Conservation (phyloP, 2,797 vertebrate genomes). For the Oophaga sylvatica region DNA sequence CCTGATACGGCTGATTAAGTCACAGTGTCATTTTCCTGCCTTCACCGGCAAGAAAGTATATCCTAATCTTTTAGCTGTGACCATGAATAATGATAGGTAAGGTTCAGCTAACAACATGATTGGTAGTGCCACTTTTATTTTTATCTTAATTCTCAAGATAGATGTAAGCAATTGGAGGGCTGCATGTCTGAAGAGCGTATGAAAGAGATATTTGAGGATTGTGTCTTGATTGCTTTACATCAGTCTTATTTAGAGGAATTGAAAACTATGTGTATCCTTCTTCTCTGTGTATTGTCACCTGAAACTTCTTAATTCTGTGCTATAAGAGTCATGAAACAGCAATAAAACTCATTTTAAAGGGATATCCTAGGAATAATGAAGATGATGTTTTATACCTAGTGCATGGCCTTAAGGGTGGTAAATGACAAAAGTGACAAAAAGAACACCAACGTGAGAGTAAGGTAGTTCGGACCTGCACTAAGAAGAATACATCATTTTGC, state of each 20-base stretch:
- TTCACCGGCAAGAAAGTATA: slow-evolving; percentile 64
- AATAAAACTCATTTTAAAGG: not conserved
- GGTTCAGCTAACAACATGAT: slow-evolving; percentile 60
- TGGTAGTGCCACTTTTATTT: slow-evolving; percentile 59
- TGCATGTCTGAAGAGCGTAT: slow-evolving; percentile 14
- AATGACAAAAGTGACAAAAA: not conserved
- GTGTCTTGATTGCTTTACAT: slow-evolving; percentile 48
- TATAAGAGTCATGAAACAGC: not conserved
- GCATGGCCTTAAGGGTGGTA: not conserved
- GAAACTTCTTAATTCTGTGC: slow-evolving; percentile 25
- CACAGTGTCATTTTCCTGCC: slow-evolving; percentile 57
- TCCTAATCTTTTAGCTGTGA: slow-evolving; percentile 59
- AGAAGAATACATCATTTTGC: not conserved
- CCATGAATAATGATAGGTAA: slow-evolving; percentile 60
- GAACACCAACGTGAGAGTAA: not conserved
- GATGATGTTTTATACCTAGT: not conserved
- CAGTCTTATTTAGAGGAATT: slow-evolving; percentile 50
- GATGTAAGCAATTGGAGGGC: slow-evolving; percentile 56
- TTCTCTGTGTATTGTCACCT: not conserved
- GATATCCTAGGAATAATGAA: not conserved
- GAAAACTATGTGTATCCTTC: slow-evolving; percentile 15
- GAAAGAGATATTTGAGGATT: slow-evolving; percentile 37
- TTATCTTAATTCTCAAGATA: slow-evolving; percentile 58
- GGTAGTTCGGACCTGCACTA: not conserved
- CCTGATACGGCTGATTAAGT: slow-evolving; percentile 59